These are phyloP conservation scores for Pandemis heparana DNA, from an alignment of 2,888 invertebrate species.

Conservation along the genomic window DNA sequence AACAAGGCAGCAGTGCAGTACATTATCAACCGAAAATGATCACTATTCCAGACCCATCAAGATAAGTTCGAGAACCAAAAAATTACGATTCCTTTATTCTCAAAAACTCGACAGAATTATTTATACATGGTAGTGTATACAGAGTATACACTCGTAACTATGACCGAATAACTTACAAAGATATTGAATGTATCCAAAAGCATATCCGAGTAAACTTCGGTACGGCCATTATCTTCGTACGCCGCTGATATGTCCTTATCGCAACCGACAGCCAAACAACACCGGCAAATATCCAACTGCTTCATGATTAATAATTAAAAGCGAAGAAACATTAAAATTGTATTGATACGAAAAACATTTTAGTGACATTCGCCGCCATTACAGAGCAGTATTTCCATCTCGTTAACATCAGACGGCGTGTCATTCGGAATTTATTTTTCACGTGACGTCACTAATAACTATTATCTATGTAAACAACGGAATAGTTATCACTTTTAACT, in stretches of 20 bases:
- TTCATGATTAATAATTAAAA: constrained; percentile 38
- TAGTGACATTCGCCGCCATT: constrained; percentile 46
- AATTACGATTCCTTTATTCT: background rate
- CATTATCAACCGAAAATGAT: too few species aligned
- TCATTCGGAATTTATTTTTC: background rate
- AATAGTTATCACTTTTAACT: background rate
- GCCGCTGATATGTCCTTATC: constrained; percentile 51
- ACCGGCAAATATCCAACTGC: constrained; percentile 48
- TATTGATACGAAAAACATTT: constrained; percentile 33
- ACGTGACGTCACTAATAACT: background rate
- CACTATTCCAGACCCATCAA: too few species aligned
- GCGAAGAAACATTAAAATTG: constrained; percentile 17
- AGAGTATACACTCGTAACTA: background rate
- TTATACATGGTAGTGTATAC: too few species aligned
- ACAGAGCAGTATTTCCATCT: constrained; percentile 39
- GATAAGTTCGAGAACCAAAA: too few species aligned
- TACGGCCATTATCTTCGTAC: constrained; percentile 46
- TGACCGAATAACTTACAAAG: constrained; percentile 48
- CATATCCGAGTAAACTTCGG: constrained; percentile 51
- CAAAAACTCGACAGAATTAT: constrained; percentile 29
- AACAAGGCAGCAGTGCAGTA: too few species aligned
- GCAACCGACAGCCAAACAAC: constrained; percentile 50
- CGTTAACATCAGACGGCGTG: constrained; percentile 24
- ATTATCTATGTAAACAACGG: background rate
- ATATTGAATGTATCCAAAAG: constrained; percentile 52